phyloP scores from a whole-genome alignment of 2,888 invertebrate genomes.

The Andrena minutula region DNA sequence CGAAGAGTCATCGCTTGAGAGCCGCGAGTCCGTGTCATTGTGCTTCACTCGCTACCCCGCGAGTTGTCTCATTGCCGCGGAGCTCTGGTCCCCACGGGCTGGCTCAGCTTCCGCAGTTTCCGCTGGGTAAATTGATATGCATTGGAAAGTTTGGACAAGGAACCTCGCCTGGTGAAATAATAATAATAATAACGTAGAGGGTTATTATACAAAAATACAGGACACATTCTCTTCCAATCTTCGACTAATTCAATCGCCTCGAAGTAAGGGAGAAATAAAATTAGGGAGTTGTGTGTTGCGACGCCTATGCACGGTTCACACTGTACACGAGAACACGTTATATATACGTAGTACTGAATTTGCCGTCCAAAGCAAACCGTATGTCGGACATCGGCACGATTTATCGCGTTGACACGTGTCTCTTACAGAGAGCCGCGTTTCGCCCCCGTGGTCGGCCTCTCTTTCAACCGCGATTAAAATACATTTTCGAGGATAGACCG shows the following conservation, averaged over 20 bases:
- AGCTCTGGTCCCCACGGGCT: neutral
- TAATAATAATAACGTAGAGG: neutral
- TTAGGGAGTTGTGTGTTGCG: neutral
- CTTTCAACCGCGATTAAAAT: conserved; percentile 72
- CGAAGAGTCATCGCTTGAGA: conserved; percentile 61
- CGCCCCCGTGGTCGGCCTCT: conserved; percentile 50
- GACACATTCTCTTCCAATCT: neutral
- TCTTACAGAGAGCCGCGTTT: conserved; percentile 54
- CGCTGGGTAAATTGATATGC: neutral
- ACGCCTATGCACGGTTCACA: conserved; percentile 48
- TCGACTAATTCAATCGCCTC: neutral
- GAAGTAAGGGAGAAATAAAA: conserved; percentile 1
- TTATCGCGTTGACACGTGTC: conserved; percentile 84
- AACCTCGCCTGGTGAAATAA: neutral
- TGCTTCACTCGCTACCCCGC: conserved; percentile 34
- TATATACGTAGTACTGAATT: conserved; percentile 59
- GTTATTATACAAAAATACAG: neutral
- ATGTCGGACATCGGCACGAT: conserved; percentile 82
- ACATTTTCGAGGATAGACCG: conserved; percentile 69
- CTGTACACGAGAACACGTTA: conserved; percentile 36
- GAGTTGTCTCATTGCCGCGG: conserved; percentile 54
- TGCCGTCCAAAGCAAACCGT: conserved; percentile 81
- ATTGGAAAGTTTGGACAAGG: neutral
- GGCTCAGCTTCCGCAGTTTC: too few species aligned
- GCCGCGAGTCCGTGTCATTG: conserved; percentile 63